phyloP scores from a whole-genome alignment of 2,797 vertebrate genomes.

The Macropus fuliginosus region DNA sequence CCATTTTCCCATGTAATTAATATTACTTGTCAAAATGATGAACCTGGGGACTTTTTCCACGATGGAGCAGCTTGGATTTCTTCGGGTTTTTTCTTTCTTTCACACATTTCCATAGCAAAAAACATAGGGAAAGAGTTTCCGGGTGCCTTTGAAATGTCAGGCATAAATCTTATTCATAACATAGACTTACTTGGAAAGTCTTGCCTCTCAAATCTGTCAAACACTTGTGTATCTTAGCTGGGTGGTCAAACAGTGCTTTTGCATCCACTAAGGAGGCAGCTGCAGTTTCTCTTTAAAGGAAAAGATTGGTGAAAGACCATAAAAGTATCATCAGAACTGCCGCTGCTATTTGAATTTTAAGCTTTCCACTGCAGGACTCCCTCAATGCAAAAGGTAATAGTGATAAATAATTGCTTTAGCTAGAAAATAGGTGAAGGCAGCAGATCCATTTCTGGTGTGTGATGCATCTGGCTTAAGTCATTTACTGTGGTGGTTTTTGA shows the following conservation, averaged over 20 bases:
- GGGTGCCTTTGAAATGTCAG: background rate
- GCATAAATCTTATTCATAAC: background rate
- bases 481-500: background rate
- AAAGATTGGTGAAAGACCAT: background rate
- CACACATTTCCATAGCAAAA: background rate
- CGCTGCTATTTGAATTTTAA: background rate
- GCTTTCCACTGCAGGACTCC: background rate
- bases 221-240: background rate
- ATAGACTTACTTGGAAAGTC: background rate
- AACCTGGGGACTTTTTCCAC: background rate
- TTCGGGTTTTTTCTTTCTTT: background rate
- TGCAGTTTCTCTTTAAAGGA: background rate
- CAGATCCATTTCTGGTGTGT: background rate
- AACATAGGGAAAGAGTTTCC: background rate
- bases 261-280: background rate
- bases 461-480: background rate
- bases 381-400: background rate
- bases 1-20: background rate
- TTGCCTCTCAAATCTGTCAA: background rate
- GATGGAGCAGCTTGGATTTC: background rate
- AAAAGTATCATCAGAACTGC: background rate
- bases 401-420: background rate
- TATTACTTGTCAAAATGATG: background rate
- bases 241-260: background rate
- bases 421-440: background rate